Percentiles rank a stretch among this genome's conserved stretches.
phyloP scores from a whole-genome alignment of 2,888 invertebrate species.

The Synanthedon vespiformis region DNA sequence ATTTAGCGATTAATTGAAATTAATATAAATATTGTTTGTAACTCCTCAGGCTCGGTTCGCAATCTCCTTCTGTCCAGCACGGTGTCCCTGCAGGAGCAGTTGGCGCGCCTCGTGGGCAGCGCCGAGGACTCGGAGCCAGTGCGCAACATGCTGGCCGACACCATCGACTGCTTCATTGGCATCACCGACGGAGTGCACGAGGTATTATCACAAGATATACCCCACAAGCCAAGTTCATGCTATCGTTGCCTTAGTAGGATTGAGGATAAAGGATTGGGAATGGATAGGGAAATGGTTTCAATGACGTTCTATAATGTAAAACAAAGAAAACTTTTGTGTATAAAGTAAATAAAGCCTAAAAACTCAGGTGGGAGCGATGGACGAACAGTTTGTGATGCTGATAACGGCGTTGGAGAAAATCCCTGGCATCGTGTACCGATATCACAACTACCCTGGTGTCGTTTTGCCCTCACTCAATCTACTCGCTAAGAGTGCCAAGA shows the following conservation, averaged over 20 bases:
- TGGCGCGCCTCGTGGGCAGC: slow-evolving; percentile 72
- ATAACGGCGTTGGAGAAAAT: slow-evolving; percentile 75
- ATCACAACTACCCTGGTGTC: slow-evolving; percentile 83
- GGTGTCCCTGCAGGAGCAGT: slow-evolving; percentile 44
- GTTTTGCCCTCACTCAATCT: slow-evolving; percentile 81
- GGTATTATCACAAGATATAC: slow-evolving; percentile 24
- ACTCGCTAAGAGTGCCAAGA: slow-evolving; percentile 78
- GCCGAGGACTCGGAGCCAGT: slow-evolving; percentile 69
- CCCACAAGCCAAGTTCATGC: no score
- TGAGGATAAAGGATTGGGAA: no score
- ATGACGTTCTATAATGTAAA: no score
- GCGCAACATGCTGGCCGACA: slow-evolving; percentile 73
- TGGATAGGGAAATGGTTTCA: no score
- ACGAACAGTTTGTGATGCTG: slow-evolving; percentile 66
- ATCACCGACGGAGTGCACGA: slow-evolving; percentile 73
- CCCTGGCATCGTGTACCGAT: slow-evolving; percentile 77
- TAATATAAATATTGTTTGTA: no score
- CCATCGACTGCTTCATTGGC: slow-evolving; percentile 82
- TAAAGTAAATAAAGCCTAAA: no score
- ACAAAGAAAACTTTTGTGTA: no score
- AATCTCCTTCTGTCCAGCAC: slow-evolving; percentile 49
- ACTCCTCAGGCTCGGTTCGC: slow-evolving; percentile 15
- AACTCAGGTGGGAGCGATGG: slow-evolving; percentile 41
- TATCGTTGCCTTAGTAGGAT: no score
- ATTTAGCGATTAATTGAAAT: no score